Evolutionary conservation across 2,113 vertebrate genomes (phyloP).

Genomic region (Cynoglossus semilaevis): DNA sequence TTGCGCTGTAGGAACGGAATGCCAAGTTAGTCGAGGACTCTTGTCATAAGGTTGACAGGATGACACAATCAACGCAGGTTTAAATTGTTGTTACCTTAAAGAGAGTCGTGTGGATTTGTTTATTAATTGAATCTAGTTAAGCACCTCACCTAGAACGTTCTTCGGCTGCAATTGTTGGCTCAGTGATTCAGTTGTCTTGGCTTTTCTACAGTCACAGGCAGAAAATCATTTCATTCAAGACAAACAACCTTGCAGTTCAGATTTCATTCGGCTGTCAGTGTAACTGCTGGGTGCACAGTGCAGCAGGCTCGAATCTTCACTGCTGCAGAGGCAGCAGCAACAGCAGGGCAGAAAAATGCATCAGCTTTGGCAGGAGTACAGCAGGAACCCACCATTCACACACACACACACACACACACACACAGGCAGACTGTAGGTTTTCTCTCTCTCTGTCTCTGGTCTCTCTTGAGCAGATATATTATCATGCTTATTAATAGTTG

Average conservation of each 20-base stretch:
- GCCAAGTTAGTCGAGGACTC: no score
- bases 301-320: slow-evolving; percentile 37
- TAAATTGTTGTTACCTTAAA: no score
- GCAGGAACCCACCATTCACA: slow-evolving; percentile 44
- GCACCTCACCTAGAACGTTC: no score
- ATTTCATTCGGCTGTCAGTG: slow-evolving; percentile 45
- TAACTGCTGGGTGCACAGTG: neutral
- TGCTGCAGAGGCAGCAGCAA: slow-evolving; percentile 4
- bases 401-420: slow-evolving; percentile 6
- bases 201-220: slow-evolving; percentile 1
- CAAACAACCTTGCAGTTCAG: slow-evolving; percentile 51
- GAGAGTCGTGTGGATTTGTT: no score
- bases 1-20: no score
- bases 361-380: slow-evolving; percentile 57
- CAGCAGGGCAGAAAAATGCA: slow-evolving; percentile 54
- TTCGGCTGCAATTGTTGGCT: neutral
- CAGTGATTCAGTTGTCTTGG: slow-evolving; percentile 31
- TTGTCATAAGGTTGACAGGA: no score
- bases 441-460: no score
- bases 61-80: no score
- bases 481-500: no score
- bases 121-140: no score
- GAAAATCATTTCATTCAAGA: slow-evolving; percentile 57
- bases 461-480: no score
- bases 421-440: no score